Percentiles rank a stretch among this genome's conserved stretches.
Conservation (phyloP, 2,113 vertebrate species). For the Amphiprion percula region DNA sequence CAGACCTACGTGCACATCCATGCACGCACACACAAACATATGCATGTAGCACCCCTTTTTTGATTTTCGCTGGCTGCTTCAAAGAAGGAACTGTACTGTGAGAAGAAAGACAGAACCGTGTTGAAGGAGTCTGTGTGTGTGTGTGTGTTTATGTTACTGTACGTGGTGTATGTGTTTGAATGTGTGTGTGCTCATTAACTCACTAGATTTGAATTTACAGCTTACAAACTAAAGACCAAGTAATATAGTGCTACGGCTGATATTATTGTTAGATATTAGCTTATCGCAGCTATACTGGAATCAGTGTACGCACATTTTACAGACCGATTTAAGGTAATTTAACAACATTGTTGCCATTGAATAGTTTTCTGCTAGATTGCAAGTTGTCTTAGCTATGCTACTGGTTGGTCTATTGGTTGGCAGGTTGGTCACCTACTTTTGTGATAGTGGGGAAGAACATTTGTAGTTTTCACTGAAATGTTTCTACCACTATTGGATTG, state of each 20-base stretch:
- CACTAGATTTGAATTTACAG: constrained; percentile 22
- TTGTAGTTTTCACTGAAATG: not conserved
- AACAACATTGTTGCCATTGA: not conserved
- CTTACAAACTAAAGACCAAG: not conserved
- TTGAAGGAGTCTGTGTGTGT: constrained; percentile 18
- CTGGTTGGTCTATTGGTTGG: too few relatives aligned
- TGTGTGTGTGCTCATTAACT: not conserved
- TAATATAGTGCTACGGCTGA: not conserved
- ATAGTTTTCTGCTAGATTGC: not conserved
- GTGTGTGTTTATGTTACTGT: constrained; percentile 15
- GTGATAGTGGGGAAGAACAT: too few relatives aligned
- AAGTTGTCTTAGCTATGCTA: not conserved
- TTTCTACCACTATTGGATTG: not conserved
- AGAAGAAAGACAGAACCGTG: constrained; percentile 11
- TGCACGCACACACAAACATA: constrained; percentile 10
- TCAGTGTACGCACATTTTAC: not conserved
- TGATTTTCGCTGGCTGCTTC: constrained; percentile 45
- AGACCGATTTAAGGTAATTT: not conserved
- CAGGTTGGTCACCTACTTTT: too few relatives aligned
- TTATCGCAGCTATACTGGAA: not conserved
- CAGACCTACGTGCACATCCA: not conserved
- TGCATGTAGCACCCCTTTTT: constrained; percentile 8
- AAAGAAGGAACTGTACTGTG: constrained; percentile 34
- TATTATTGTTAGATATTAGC: not conserved
- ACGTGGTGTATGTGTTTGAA: constrained; percentile 9